These are phyloP conservation scores for Arvicola amphibius DNA, from an alignment of 2,797 vertebrate genomes.

Conservation along the genomic window DNA sequence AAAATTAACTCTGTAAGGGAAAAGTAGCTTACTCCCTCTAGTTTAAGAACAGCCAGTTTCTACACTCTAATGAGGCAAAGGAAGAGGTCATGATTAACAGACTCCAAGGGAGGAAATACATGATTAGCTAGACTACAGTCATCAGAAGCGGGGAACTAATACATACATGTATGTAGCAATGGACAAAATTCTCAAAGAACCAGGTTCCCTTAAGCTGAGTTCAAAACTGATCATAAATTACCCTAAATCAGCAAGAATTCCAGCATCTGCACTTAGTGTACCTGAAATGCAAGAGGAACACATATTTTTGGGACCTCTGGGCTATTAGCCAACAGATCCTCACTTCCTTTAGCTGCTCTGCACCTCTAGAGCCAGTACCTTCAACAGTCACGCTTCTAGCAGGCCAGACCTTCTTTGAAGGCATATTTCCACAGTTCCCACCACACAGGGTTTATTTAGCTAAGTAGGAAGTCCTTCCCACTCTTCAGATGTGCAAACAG, in stretches of 20 bases:
- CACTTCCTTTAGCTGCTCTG: conserved; percentile 2
- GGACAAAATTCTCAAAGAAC: conserved; percentile 79
- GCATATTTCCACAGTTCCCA: conserved; percentile 46
- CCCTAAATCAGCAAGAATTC: conserved; percentile 62
- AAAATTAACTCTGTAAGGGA: conserved; percentile 86
- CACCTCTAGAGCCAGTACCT: conserved; percentile 30
- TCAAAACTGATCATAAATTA: conserved; percentile 76
- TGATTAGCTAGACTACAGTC: conserved; percentile 65
- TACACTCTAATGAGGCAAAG: conserved; percentile 78
- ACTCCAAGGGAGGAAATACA: conserved; percentile 54
- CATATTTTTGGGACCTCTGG: conserved; percentile 58
- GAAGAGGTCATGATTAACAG: conserved; percentile 78
- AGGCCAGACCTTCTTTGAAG: conserved; percentile 12
- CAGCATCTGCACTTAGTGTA: conserved; percentile 69
- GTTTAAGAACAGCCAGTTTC: conserved; percentile 66
- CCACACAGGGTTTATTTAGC: conserved; percentile 36
- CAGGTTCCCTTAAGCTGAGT: conserved; percentile 73
- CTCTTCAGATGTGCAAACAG: conserved; percentile 59
- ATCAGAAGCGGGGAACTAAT: conserved; percentile 70
- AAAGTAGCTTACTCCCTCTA: conserved; percentile 80
- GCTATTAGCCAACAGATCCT: background rate
- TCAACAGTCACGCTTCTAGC: conserved; percentile 30
- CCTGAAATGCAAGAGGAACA: conserved; percentile 57
- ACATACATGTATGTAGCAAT: conserved; percentile 74
- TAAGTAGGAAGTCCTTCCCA: conserved; percentile 39